phyloP scores from a whole-genome alignment of 1,140 invertebrate genomes.

The Dreissena rostriformis region DNA sequence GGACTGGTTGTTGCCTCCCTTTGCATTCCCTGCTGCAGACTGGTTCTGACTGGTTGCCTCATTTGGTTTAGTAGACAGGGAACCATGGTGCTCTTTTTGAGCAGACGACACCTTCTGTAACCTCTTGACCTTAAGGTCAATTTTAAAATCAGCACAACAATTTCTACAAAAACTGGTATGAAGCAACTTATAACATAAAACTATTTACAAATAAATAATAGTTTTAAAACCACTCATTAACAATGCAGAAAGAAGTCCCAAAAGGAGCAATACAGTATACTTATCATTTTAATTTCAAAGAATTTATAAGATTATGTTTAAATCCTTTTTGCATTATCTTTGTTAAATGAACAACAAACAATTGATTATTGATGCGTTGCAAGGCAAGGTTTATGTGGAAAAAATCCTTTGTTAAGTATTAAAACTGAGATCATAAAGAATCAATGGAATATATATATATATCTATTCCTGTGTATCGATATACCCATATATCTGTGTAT shows the following conservation, averaged over 20 bases:
- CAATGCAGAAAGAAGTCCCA: background rate
- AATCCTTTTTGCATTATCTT: too few species aligned
- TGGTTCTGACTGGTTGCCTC: background rate
- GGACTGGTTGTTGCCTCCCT: conserved; percentile 21
- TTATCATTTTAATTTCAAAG: background rate
- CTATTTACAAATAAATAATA: background rate
- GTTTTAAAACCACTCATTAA: background rate
- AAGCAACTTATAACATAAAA: background rate
- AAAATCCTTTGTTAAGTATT: too few species aligned
- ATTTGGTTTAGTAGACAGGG: background rate
- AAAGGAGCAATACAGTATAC: background rate
- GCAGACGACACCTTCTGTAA: background rate
- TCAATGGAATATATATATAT: too few species aligned
- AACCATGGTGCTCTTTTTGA: background rate
- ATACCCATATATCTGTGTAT: background rate
- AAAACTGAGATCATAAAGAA: too few species aligned
- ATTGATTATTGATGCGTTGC: too few species aligned
- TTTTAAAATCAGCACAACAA: background rate
- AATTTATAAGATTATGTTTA: too few species aligned
- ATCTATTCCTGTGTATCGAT: background rate
- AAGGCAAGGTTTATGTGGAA: too few species aligned
- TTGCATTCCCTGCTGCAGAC: background rate
- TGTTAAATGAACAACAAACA: too few species aligned
- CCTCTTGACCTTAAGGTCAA: conserved; percentile 27
- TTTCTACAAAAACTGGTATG: background rate